Evolutionary conservation across 2,113 vertebrate genomes (phyloP), one percentile per base, ranked within the genome.

Genomic region (Rhea pennata): DNA sequence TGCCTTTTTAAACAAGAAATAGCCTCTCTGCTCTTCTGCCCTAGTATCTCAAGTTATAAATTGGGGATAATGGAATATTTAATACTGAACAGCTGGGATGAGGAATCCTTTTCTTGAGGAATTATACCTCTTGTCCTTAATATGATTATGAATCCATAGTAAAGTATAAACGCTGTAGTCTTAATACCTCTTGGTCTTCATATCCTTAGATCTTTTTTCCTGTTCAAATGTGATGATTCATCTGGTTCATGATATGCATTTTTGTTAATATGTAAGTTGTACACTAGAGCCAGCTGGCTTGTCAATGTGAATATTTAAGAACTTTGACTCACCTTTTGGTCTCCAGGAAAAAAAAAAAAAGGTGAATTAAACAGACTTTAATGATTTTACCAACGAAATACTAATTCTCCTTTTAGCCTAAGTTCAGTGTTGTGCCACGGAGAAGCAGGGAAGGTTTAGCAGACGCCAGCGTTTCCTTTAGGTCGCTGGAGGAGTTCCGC

Each of bases 321-420:
- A 59, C 74, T 90, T 76, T 74, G 64, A 92, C 74, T 88, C 90
- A 82, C 92, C 74, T 93, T 93, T 86, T 74, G 94, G 87, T 94
- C 74, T 95, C 81, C 29, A 59, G 19, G 29, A 31, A 31, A 40
- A 93, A 94, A 64, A 36, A 64, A 74, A 72, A 90, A 96, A 87
- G 95, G 92, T 87, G 95, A 96, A 97, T 95, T 96, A 95, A 97
- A 95, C 92, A 59, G 53, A 95, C 84, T 96, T 94, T 93, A 56
- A 74, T 91, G 87, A 79, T 93, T 94, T 95, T 96, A 92, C 73
- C 84, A 46, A 7, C 48, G 62, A 89, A 88, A 94, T 84, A 87
- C 74, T 84, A 96, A 93, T 71, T 93, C 86, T 96, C 76, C 80
- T 95, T 92, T 81, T 61, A 74, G 92, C 71, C 40, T 4, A 77